Evolutionary conservation across 2,797 vertebrate genomes (phyloP).

Genomic region (Alfaro cultratus): DNA sequence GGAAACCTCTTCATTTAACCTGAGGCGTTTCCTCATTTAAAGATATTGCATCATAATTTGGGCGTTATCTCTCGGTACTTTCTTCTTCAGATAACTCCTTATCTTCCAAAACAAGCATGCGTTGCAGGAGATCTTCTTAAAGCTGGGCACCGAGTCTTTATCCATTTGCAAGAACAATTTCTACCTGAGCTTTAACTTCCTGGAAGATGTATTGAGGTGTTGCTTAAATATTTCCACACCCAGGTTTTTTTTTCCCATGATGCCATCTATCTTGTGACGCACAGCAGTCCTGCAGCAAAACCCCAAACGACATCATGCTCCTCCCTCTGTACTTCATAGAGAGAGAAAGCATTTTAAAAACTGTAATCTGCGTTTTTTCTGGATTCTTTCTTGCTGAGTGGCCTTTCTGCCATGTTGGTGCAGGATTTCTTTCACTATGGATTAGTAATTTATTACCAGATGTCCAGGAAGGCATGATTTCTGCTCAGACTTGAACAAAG

Average conservation of each 20-base stretch:
- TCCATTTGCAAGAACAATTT: neutral
- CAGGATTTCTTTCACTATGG: neutral
- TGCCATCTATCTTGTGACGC: neutral
- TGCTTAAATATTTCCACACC: neutral
- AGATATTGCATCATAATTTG: neutral
- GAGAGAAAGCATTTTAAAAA: neutral
- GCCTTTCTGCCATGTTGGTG: neutral
- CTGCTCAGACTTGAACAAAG: neutral
- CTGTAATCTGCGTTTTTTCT: neutral
- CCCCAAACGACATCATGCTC: neutral
- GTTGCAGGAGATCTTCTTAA: neutral
- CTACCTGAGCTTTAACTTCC: neutral
- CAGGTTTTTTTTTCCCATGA: neutral
- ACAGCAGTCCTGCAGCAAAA: neutral
- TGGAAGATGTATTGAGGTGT: neutral
- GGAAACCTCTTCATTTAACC: neutral
- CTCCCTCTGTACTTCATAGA: neutral
- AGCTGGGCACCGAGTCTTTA: neutral
- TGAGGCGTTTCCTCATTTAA: neutral
- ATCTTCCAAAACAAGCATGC: neutral
- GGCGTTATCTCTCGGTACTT: neutral
- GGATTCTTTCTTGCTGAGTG: neutral
- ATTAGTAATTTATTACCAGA: neutral
- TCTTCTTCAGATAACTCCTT: conserved; percentile 3
- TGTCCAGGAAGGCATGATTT: neutral